Conservation (phyloP, 2,888 invertebrate species). For the Pycnomerus fuliginosus region DNA sequence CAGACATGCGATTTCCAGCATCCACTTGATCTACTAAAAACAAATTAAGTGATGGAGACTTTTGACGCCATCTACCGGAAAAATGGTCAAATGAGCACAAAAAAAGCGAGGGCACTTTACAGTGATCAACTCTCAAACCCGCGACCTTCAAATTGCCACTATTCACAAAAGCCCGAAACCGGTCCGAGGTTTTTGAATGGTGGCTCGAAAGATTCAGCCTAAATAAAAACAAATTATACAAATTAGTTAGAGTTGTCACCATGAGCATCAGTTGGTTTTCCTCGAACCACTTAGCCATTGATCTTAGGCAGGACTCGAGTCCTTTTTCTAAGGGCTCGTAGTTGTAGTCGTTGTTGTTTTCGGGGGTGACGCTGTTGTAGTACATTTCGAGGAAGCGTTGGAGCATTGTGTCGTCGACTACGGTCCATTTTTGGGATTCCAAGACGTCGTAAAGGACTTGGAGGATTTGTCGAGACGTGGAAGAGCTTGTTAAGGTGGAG, state of each 20-base stretch:
- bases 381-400: constrained; percentile 16
- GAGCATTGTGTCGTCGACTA: constrained; percentile 4
- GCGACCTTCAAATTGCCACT: no score
- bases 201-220: no score
- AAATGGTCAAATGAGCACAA: no score
- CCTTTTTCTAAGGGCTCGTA: constrained; percentile 54
- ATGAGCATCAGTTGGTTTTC: constrained; percentile 55
- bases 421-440: constrained; percentile 4
- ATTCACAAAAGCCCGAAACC: no score
- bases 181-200: no score
- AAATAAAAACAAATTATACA: constrained; percentile 14
- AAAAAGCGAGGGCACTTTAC: no score
- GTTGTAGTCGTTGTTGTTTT: constrained; percentile 17
- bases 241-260: constrained; percentile 27
- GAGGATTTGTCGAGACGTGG: constrained; percentile 14
- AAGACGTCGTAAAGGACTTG: constrained; percentile 15
- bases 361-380: constrained; percentile 12
- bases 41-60: no score
- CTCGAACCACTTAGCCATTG: constrained; percentile 55
- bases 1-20: constrained; percentile 57
- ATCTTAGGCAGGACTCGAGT: constrained; percentile 58
- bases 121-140: no score
- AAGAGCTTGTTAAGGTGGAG: constrained; percentile 10
- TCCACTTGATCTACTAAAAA: constrained; percentile 47
- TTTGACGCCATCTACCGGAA: no score